Conservation (phyloP, 2,888 invertebrate genomes). For the Sisyra terminalis region DNA sequence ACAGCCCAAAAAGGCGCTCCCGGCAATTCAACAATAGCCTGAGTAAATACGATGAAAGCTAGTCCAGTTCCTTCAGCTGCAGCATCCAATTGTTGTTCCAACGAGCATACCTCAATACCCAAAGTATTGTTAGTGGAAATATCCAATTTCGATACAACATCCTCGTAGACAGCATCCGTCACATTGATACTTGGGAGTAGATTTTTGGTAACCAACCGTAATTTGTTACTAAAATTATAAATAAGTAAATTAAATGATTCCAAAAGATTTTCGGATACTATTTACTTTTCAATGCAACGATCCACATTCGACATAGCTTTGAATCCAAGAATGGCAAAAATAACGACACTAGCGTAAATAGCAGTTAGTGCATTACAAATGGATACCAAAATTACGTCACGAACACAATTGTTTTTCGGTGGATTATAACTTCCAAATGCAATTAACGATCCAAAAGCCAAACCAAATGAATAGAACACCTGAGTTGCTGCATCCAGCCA, state of each 20-base stretch:
- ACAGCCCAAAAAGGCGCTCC: slow-evolving; percentile 93
- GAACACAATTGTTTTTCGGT: slow-evolving; percentile 84
- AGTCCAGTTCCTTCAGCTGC: slow-evolving; percentile 92
- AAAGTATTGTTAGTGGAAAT: slow-evolving; percentile 24
- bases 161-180: slow-evolving; percentile 37
- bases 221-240: slow-evolving; percentile 30
- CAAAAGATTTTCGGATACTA: slow-evolving; percentile 12
- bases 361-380: slow-evolving; percentile 88
- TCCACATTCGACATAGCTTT: slow-evolving; percentile 86
- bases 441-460: slow-evolving; percentile 89
- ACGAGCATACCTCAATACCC: slow-evolving; percentile 47
- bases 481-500: slow-evolving; percentile 96
- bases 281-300: slow-evolving; percentile 60
- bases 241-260: slow-evolving; percentile 4
- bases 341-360: slow-evolving; percentile 86
- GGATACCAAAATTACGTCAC: slow-evolving; percentile 80
- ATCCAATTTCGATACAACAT: slow-evolving; percentile 25
- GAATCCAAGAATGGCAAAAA: slow-evolving; percentile 90
- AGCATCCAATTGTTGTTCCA: slow-evolving; percentile 58
- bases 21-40: slow-evolving; percentile 86
- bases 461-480: slow-evolving; percentile 90
- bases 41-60: slow-evolving; percentile 94
- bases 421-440: slow-evolving; percentile 94
- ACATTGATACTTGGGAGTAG: slow-evolving; percentile 26
- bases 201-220: slow-evolving; percentile 23